phyloP scores from a whole-genome alignment of 2,113 vertebrate genomes.

The Myotis lucifugus region DNA sequence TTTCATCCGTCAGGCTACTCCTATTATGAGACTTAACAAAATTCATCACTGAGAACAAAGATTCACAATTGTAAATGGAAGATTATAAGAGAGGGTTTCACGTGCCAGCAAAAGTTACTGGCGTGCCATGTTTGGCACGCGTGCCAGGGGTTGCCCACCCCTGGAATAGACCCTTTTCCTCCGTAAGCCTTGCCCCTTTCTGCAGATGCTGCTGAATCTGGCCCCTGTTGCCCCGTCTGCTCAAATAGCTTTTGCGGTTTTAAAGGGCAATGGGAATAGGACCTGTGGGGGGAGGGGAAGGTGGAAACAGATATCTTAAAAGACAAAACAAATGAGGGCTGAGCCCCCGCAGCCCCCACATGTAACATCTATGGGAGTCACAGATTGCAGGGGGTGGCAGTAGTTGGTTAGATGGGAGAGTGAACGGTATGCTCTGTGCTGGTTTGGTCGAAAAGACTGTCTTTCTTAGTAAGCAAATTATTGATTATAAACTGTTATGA shows the following conservation, averaged over 20 bases:
- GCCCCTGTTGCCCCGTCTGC: neutral
- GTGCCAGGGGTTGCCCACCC: no score
- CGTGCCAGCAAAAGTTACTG: no score
- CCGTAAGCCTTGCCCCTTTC: neutral
- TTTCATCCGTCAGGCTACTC: no score
- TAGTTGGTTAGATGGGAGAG: neutral
- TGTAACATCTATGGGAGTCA: neutral
- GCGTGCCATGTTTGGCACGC: no score
- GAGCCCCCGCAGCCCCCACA: neutral
- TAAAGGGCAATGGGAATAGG: neutral
- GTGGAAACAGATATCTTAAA: slow-evolving; percentile 43
- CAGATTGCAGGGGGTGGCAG: neutral
- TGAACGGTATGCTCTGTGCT: neutral
- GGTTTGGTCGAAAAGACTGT: slow-evolving; percentile 62
- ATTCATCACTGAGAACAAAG: no score
- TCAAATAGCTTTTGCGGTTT: neutral
- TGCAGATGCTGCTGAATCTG: neutral
- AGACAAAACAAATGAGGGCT: slow-evolving; percentile 23
- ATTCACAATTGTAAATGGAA: no score
- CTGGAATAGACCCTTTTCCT: neutral
- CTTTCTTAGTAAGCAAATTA: slow-evolving; percentile 81
- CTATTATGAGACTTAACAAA: no score
- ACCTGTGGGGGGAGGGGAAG: neutral
- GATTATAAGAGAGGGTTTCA: no score
- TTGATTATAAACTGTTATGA: slow-evolving; percentile 82